Conservation (phyloP, 1,140 invertebrate species). For the Mya arenaria region DNA sequence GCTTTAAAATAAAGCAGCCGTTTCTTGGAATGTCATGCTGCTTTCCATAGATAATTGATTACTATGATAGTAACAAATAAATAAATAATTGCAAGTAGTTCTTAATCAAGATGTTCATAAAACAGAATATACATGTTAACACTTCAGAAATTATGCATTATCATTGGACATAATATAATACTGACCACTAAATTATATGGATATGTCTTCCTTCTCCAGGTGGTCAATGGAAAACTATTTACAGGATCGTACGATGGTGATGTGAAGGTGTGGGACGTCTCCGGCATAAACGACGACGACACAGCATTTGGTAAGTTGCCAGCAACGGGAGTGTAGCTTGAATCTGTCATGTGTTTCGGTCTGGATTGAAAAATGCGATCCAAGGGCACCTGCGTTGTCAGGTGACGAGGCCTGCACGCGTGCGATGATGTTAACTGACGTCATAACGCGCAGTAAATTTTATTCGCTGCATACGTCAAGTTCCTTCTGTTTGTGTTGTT, state of each 20-base stretch:
- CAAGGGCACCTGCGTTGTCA: background rate
- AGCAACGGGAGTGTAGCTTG: background rate
- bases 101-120: too few relatives aligned
- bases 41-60: too few relatives aligned
- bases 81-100: too few relatives aligned
- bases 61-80: too few relatives aligned
- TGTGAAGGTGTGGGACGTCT: constrained; percentile 80
- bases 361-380: background rate
- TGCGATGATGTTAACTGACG: background rate
- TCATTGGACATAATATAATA: too few relatives aligned
- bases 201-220: constrained; percentile 54
- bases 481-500: background rate
- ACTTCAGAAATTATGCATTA: too few relatives aligned
- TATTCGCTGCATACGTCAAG: background rate
- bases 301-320: constrained; percentile 48
- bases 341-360: background rate
- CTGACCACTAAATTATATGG: too few relatives aligned
- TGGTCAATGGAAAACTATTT: constrained; percentile 78
- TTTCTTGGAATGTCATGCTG: too few relatives aligned
- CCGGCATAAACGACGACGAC: constrained; percentile 69
- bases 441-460: background rate
- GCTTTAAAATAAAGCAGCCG: too few relatives aligned
- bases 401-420: background rate
- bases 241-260: constrained; percentile 80
- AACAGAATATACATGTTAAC: too few relatives aligned